Conservation (phyloP, 1,140 invertebrate genomes). For the Parasteatoda tepidariorum region DNA sequence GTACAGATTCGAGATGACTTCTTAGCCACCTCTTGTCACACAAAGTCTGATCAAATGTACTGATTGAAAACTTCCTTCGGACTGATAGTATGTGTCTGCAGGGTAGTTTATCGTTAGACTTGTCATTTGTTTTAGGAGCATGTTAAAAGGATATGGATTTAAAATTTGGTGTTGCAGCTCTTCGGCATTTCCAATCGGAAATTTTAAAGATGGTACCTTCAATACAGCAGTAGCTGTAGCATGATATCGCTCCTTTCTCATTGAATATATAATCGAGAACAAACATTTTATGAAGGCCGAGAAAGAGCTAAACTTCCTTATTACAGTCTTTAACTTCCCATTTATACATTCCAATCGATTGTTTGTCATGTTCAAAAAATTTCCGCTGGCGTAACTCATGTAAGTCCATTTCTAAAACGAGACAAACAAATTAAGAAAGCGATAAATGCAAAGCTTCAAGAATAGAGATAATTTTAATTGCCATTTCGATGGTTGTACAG, state of each 20-base stretch:
- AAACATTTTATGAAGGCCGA: not conserved
- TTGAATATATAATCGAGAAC: not conserved
- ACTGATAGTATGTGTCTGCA: not conserved
- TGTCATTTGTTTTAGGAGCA: not conserved
- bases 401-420: slow-evolving; percentile 10
- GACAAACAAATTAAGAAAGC: not conserved
- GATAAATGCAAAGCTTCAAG: too few relatives aligned
- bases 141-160: not conserved
- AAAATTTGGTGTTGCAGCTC: not conserved
- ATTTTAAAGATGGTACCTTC: not conserved
- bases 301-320: not conserved
- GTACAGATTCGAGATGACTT: not conserved
- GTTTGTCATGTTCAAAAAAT: slow-evolving; percentile 7
- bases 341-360: not conserved
- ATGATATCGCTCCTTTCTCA: not conserved
- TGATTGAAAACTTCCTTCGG: not conserved
- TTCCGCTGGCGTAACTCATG: not conserved
- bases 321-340: not conserved
- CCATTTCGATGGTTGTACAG: too few relatives aligned
- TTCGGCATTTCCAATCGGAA: not conserved
- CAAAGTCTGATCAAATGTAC: not conserved
- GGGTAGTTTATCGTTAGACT: not conserved
- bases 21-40: not conserved
- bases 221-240: not conserved
- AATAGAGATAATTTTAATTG: too few relatives aligned